Percentiles rank a stretch among this genome's conserved stretches.
Conservation (phyloP, 2,888 invertebrate genomes). For the Diaprepes abbreviatus region DNA sequence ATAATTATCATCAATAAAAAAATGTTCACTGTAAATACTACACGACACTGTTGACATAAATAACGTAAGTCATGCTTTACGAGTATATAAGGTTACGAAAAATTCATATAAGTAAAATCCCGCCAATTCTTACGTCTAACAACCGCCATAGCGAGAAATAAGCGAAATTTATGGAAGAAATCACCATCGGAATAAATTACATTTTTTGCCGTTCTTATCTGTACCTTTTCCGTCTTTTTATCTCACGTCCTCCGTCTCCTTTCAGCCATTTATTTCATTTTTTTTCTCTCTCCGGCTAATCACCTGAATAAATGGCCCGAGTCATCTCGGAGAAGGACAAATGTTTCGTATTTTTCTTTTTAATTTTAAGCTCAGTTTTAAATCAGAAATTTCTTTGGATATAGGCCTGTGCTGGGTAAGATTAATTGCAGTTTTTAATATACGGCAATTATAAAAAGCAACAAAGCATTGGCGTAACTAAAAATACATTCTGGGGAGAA, state of each 20-base stretch:
- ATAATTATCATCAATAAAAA: no score
- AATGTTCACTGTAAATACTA: no score
- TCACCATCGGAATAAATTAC: slow-evolving; percentile 35
- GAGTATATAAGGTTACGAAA: neutral
- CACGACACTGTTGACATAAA: no score
- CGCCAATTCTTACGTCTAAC: no score
- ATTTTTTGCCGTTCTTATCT: slow-evolving; percentile 31
- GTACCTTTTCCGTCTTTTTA: slow-evolving; percentile 7
- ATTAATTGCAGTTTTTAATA: no score
- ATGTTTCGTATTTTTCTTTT: slow-evolving; percentile 3
- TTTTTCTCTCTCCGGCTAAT: slow-evolving; percentile 21
- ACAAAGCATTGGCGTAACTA: no score
- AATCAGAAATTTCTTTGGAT: neutral
- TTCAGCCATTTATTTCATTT: slow-evolving; percentile 24
- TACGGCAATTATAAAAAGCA: no score
- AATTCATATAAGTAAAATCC: neutral
- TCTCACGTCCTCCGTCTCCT: neutral
- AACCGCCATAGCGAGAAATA: slow-evolving; percentile 23
- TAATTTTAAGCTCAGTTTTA: neutral
- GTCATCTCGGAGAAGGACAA: slow-evolving; percentile 5
- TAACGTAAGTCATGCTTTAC: no score
- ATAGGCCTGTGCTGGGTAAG: no score
- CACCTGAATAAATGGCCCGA: slow-evolving; percentile 32
- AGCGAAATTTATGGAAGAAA: slow-evolving; percentile 35
- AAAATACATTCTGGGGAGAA: no score